Evolutionary conservation across 2,797 vertebrate genomes (phyloP), one percentile per base, ranked within the genome.

Genomic region (Protosalanx chinensis): DNA sequence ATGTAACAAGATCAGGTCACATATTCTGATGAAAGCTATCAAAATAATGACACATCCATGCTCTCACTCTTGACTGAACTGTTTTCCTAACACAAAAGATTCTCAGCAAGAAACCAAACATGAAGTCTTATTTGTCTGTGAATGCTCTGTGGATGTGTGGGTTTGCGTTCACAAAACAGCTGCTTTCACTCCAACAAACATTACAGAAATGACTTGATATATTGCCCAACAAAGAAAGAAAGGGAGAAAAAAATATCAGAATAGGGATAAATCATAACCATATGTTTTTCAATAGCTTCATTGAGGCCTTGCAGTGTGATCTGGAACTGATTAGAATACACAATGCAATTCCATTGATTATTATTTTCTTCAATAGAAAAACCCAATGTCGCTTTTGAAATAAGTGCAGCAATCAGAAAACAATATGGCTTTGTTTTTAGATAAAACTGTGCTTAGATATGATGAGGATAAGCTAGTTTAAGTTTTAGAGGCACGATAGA

Each of bases 251-350:
- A 68, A 64, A 58, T n/a, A 37, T 7, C n/a, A 53, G 27, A 32
- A 64, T 72, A 59, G 57, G 60, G 63, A 81, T 41, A 81, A 67
- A 79, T 73, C 56, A 78, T 70, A 80, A 76, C 65, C 69, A 76
- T 71, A 75, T 72, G 71, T 77, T 76, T 79, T 78, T 66, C 64
- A 77, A 68, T 74, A 2, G 37, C 65, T 68, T 78, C 10, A 33
- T 56, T 29, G 59, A 64, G 64, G 70, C 59, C 56, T 75, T 61
- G 12, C 68, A 46, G 66, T 75, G 70, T 32, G 64, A 70, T 74
- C 78, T 82, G 79, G 73, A 78, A 79, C 35, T n/a, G 60, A 78
- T 79, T 79, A 76, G 62, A 73, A 82, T 82, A 78, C 70, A 82
- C 59, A 71, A 65, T 68, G 69, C 70, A 67, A 72, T 74, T 59